phyloP scores from a whole-genome alignment of 2,888 invertebrate genomes.

The Mythimna vitellina region DNA sequence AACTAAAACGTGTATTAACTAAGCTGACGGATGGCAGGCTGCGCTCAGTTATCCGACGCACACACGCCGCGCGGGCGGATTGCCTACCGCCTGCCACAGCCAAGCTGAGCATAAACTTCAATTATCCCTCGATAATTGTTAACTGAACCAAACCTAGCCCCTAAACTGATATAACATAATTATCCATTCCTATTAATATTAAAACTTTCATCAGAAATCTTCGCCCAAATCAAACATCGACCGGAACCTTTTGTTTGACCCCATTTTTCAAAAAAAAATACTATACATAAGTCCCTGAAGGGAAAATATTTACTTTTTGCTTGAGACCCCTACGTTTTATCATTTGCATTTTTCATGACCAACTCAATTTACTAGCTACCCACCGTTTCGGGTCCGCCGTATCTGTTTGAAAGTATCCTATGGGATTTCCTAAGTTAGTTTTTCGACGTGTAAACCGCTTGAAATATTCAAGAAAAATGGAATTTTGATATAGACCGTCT shows the following conservation, averaged over 20 bases:
- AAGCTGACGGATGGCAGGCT: constrained; percentile 28
- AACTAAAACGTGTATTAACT: constrained; percentile 43
- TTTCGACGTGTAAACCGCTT: constrained; percentile 48
- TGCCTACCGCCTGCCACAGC: constrained; percentile 52
- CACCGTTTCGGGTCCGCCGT: constrained; percentile 61
- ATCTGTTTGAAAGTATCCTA: constrained; percentile 62
- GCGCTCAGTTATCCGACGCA: constrained; percentile 47
- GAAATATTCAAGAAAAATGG: constrained; percentile 62
- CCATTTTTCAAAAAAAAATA: constrained; percentile 45
- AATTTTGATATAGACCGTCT: constrained; percentile 55
- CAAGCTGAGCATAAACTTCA: constrained; percentile 58
- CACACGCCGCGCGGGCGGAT: constrained; percentile 43
- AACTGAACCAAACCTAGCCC: constrained; percentile 46
- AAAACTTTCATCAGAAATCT: constrained; percentile 46
- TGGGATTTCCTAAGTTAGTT: constrained; percentile 63
- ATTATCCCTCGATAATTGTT: constrained; percentile 59
- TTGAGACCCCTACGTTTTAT: constrained; percentile 61
- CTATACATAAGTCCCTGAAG: constrained; percentile 35
- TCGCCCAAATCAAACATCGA: constrained; percentile 28
- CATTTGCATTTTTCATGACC: constrained; percentile 71
- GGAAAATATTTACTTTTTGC: constrained; percentile 58
- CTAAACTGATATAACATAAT: constrained; percentile 44
- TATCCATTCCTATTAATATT: constrained; percentile 51
- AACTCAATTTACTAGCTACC: constrained; percentile 70
- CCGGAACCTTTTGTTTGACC: constrained; percentile 44